Evolutionary conservation across 2,888 invertebrate genomes (phyloP).

Genomic region (Torymus aiolomorphi): DNA sequence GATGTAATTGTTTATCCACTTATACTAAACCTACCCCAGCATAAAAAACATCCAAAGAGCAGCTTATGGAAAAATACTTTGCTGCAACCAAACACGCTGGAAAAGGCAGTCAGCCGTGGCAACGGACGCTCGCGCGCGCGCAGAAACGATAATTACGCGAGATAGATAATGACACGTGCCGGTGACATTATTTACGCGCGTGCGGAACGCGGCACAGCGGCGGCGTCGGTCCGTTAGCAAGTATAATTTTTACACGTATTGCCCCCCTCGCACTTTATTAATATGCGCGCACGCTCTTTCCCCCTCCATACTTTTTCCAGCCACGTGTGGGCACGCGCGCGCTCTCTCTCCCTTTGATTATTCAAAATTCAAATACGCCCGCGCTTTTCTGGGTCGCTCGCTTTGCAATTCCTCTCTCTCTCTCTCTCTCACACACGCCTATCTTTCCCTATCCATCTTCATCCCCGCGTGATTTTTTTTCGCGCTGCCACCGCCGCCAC

Average conservation of each 20-base stretch:
- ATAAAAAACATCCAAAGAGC: too few relatives aligned
- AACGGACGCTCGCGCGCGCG: too few relatives aligned
- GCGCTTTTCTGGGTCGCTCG: not conserved
- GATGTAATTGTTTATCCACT: too few relatives aligned
- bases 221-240: constrained; percentile 64
- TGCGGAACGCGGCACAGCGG: constrained; percentile 6
- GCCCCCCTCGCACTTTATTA: constrained; percentile 20
- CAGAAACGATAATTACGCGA: constrained; percentile 59
- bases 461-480: not conserved
- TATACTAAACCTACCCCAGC: too few relatives aligned
- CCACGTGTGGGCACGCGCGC: too few relatives aligned
- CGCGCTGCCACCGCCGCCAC: not conserved
- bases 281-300: not conserved
- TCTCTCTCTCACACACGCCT: not conserved
- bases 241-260: constrained; percentile 69
- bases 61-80: too few relatives aligned
- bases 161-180: constrained; percentile 70
- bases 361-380: constrained; percentile 7
- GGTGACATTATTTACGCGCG: constrained; percentile 69
- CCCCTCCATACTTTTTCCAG: too few relatives aligned
- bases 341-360: not conserved
- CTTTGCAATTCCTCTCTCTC: not conserved
- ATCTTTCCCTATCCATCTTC: constrained; percentile 1
- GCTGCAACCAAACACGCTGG: too few relatives aligned
- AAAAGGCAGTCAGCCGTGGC: too few relatives aligned